These are phyloP conservation scores for Zaprionus lineosus DNA, from an alignment of 2,888 invertebrate genomes.

Conservation along the genomic window DNA sequence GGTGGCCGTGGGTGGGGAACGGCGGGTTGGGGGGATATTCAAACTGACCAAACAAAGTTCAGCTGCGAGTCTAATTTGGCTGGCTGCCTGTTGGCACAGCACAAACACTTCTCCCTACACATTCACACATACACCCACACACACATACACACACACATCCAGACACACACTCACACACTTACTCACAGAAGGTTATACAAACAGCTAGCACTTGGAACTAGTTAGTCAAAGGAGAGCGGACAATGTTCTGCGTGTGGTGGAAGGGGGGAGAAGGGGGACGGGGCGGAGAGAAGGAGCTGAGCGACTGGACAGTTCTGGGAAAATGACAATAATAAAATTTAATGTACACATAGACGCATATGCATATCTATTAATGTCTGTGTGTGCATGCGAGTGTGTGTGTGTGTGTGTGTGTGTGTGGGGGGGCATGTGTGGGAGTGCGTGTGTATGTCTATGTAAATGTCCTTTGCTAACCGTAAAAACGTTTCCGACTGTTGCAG, in stretches of 20 bases:
- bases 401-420: slow-evolving; percentile 3
- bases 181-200: slow-evolving; percentile 65
- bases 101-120: slow-evolving; percentile 19
- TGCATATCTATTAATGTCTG: slow-evolving; percentile 42
- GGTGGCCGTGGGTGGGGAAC: background rate
- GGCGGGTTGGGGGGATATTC: slow-evolving; percentile 36
- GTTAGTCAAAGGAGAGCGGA: slow-evolving; percentile 30
- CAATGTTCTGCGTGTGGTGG: background rate
- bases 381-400: slow-evolving; percentile 6
- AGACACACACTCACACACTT: slow-evolving; percentile 20
- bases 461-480: slow-evolving; percentile 71
- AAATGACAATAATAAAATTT: slow-evolving; percentile 78
- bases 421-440: slow-evolving; percentile 12
- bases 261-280: background rate
- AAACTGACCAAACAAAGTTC: slow-evolving; percentile 76
- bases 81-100: slow-evolving; percentile 56
- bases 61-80: slow-evolving; percentile 68
- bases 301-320: slow-evolving; percentile 52
- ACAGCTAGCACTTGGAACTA: slow-evolving; percentile 64
- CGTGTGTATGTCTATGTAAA: slow-evolving; percentile 56
- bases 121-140: slow-evolving; percentile 16
- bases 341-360: slow-evolving; percentile 72
- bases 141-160: slow-evolving; percentile 12
- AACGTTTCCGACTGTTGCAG: slow-evolving; percentile 69
- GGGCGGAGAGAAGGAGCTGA: slow-evolving; percentile 3